These are phyloP conservation scores for Nyctalus aviator DNA, from an alignment of 2,797 vertebrate species.

Conservation along the genomic window DNA sequence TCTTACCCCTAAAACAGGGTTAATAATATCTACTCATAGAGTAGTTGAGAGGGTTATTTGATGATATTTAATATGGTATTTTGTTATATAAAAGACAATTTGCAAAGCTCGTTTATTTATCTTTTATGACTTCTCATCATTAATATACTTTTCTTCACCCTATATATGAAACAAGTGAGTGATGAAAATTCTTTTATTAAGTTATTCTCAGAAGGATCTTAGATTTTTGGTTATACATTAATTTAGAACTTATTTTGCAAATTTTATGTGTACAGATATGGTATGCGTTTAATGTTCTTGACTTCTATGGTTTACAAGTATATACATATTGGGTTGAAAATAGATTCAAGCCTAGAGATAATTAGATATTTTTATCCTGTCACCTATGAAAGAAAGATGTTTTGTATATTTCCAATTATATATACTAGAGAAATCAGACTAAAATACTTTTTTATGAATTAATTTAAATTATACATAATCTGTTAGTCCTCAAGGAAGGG, in stretches of 20 bases:
- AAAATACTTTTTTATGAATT: neutral
- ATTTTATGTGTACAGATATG: neutral
- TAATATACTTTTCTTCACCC: neutral
- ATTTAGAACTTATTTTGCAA: slow-evolving; percentile 9
- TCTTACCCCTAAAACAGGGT: neutral
- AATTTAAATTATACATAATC: neutral
- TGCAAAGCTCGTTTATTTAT: neutral
- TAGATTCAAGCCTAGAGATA: neutral
- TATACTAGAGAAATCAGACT: neutral
- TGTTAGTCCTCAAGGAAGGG: neutral
- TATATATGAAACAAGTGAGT: slow-evolving; percentile 2
- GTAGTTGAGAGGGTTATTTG: neutral
- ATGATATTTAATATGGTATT: slow-evolving; percentile 10
- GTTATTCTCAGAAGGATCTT: slow-evolving; percentile 40
- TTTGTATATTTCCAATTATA: neutral
- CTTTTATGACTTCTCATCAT: neutral
- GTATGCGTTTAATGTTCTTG: neutral
- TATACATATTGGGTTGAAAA: neutral
- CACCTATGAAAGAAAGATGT: neutral
- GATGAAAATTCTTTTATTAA: neutral
- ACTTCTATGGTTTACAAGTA: neutral
- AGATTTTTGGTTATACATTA: neutral
- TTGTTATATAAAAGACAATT: neutral
- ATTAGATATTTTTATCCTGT: slow-evolving; percentile 23
- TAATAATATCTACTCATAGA: neutral